Conservation (phyloP, 2,797 vertebrate genomes). For the Arrhamphus sclerolepis region DNA sequence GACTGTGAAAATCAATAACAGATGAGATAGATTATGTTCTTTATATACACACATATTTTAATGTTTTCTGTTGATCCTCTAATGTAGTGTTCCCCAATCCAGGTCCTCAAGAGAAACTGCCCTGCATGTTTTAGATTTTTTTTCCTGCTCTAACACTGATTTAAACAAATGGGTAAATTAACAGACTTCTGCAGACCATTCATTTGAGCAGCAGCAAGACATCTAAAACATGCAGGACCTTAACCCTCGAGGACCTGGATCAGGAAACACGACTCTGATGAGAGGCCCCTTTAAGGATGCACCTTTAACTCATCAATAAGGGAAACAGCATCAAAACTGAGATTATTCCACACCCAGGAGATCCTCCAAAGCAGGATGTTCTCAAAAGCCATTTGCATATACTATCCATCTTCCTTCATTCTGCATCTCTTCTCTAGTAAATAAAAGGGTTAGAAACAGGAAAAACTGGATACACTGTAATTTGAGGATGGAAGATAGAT, state of each 20-base stretch:
- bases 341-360: too few relatives aligned
- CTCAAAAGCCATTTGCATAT: constrained; percentile 5
- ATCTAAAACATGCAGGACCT: too few relatives aligned
- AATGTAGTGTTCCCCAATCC: neutral
- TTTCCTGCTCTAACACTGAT: neutral
- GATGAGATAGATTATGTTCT: constrained; percentile 9
- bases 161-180: constrained; percentile 28
- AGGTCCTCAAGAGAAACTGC: too few relatives aligned
- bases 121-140: too few relatives aligned
- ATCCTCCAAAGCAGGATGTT: too few relatives aligned
- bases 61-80: constrained; percentile 32
- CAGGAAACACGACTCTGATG: too few relatives aligned
- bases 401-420: constrained; percentile 20
- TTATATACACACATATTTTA: too few relatives aligned
- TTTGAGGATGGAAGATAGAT: constrained; percentile 50
- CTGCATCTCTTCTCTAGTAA: constrained; percentile 32
- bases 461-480: constrained; percentile 51
- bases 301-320: too few relatives aligned
- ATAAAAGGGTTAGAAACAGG: constrained; percentile 43
- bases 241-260: too few relatives aligned
- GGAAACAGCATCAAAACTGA: too few relatives aligned
- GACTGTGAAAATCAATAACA: neutral
- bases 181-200: neutral
- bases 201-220: too few relatives aligned
- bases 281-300: too few relatives aligned